Conservation (phyloP, 2,888 invertebrate species). For the Ochropacha duplaris region DNA sequence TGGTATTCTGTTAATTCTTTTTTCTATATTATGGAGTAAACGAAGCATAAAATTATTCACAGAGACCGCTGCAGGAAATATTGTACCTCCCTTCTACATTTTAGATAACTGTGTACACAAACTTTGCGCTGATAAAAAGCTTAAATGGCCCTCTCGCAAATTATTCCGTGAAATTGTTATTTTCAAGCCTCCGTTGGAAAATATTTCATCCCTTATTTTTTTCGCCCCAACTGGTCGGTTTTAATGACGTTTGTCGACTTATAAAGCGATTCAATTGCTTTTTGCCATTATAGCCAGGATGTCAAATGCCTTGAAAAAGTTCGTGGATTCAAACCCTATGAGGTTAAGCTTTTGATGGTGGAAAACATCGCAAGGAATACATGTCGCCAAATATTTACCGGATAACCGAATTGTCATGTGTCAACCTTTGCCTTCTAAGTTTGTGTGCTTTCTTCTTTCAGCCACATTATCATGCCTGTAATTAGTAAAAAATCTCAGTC, state of each 20-base stretch:
- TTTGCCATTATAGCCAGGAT: slow-evolving; percentile 50
- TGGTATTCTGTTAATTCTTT: slow-evolving; percentile 41
- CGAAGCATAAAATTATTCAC: slow-evolving; percentile 77
- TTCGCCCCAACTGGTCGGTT: slow-evolving; percentile 38
- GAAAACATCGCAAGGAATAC: no score
- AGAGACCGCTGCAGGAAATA: slow-evolving; percentile 65
- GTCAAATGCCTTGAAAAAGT: no score
- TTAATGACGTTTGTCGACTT: slow-evolving; percentile 63
- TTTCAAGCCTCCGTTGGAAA: slow-evolving; percentile 60
- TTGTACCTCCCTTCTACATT: slow-evolving; percentile 59
- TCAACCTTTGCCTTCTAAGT: no score
- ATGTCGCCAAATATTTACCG: no score
- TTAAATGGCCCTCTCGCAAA: slow-evolving; percentile 73
- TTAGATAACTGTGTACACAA: slow-evolving; percentile 76
- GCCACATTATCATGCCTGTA: no score
- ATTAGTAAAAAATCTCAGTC: no score
- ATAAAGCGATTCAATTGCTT: slow-evolving; percentile 63
- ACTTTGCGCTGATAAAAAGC: slow-evolving; percentile 76
- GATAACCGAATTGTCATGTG: no score
- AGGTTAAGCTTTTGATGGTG: no score
- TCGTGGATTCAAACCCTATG: no score
- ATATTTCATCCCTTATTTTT: slow-evolving; percentile 61
- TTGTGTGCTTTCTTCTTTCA: no score
- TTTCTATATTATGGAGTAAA: slow-evolving; percentile 68
- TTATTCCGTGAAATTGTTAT: slow-evolving; percentile 76